A percentile compares a stretch with the other conserved stretches of the same genome.
Evolutionary conservation across 2,888 invertebrate genomes (phyloP).

Genomic region (Limulus polyphemus): DNA sequence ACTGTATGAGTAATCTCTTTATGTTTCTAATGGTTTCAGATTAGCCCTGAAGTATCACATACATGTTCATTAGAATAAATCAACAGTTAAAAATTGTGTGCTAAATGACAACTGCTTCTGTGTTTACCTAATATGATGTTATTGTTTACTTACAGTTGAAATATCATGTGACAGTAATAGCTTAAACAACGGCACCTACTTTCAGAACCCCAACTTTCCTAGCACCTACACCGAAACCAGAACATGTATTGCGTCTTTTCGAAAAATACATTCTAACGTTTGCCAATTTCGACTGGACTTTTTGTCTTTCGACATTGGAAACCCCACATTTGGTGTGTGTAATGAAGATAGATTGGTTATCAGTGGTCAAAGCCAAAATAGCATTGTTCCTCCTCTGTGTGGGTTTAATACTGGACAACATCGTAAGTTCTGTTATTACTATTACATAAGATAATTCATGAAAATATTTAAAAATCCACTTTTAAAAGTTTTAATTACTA

Average conservation of each 20-base stretch:
- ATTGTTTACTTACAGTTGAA: conserved; percentile 4
- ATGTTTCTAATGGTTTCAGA: too few relatives aligned
- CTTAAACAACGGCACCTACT: conserved; percentile 13
- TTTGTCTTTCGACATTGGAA: conserved; percentile 7
- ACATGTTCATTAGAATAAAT: too few relatives aligned
- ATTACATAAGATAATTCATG: too few relatives aligned
- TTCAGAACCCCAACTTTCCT: conserved; percentile 15
- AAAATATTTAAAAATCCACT: too few relatives aligned
- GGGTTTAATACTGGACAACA: conserved; percentile 17
- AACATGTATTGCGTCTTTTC: conserved; percentile 10
- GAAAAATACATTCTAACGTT: conserved; percentile 4
- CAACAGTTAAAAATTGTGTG: too few relatives aligned
- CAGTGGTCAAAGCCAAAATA: conserved; percentile 13
- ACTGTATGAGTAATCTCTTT: too few relatives aligned
- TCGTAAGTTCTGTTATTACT: conserved; percentile 3
- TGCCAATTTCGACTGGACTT: conserved; percentile 19
- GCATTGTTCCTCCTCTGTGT: conserved; percentile 16
- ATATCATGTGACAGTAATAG: conserved; percentile 10
- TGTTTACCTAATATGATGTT: too few relatives aligned
- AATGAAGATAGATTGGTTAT: conserved; percentile 14
- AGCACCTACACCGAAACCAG: conserved; percentile 9
- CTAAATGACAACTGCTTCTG: too few relatives aligned
- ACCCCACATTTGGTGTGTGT: conserved; percentile 10
- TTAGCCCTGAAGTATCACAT: too few relatives aligned
- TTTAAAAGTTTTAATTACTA: too few relatives aligned